Evolutionary conservation across 2,888 invertebrate species (phyloP).

Genomic region (Caenorhabditis parvicauda): DNA sequence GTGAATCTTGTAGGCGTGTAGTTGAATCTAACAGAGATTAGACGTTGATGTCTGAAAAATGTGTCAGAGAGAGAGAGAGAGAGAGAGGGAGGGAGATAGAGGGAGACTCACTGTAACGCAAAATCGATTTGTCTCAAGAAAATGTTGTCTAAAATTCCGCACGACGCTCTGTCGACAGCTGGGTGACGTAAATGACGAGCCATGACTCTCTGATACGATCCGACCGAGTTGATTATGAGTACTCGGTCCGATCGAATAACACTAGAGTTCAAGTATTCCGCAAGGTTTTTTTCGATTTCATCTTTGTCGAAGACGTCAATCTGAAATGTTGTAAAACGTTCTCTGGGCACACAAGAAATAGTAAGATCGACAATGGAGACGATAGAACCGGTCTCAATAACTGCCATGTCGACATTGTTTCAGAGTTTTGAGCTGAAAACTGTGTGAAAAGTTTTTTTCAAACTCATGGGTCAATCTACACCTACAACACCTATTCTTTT

Average conservation of each 20-base stretch:
- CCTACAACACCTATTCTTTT: too few relatives aligned
- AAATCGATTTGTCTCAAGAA: slow-evolving; percentile 55
- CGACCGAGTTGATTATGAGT: slow-evolving; percentile 58
- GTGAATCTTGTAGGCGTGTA: slow-evolving; percentile 48
- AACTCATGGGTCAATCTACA: too few relatives aligned
- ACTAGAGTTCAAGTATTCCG: slow-evolving; percentile 55
- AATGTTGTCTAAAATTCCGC: slow-evolving; percentile 42
- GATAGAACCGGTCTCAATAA: too few relatives aligned
- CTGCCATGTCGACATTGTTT: too few relatives aligned
- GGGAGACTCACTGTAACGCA: slow-evolving; percentile 30
- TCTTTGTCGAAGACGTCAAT: slow-evolving; percentile 55
- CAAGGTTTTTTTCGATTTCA: slow-evolving; percentile 54
- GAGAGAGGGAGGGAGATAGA: background rate
- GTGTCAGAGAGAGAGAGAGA: background rate
- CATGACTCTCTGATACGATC: slow-evolving; percentile 43
- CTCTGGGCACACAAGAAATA: background rate
- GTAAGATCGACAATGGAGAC: too few relatives aligned
- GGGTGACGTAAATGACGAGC: slow-evolving; percentile 23
- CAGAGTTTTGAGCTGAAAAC: too few relatives aligned
- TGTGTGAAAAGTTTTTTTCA: too few relatives aligned
- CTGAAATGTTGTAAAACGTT: slow-evolving; percentile 29
- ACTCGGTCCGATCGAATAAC: slow-evolving; percentile 56
- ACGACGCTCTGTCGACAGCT: slow-evolving; percentile 35
- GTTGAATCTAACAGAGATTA: slow-evolving; percentile 54
- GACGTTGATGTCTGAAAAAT: slow-evolving; percentile 52